A percentile compares a stretch with the other conserved stretches of the same genome.
Conservation (phyloP, 2,888 invertebrate genomes). For the Ochropleura plecta region DNA sequence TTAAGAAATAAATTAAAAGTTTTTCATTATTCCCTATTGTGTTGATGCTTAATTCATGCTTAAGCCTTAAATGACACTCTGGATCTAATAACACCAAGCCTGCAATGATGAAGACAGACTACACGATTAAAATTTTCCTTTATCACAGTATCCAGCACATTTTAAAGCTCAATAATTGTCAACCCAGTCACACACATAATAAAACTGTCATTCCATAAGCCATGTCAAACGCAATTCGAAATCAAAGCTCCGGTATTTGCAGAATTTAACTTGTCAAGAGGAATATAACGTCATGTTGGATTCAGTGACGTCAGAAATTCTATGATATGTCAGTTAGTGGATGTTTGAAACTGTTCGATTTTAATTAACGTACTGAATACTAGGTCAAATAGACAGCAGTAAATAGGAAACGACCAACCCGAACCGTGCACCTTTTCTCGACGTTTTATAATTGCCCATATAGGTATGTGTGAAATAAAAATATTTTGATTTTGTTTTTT, state of each 20-base stretch:
- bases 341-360: slow-evolving; percentile 9
- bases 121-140: background rate
- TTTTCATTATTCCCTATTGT: too few species aligned
- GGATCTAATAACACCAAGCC: too few species aligned
- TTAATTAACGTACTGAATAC: slow-evolving; percentile 11
- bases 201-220: slow-evolving; percentile 23
- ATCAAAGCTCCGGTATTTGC: slow-evolving; percentile 44
- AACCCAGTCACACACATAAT: slow-evolving; percentile 5
- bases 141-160: background rate
- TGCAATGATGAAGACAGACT: background rate
- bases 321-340: slow-evolving; percentile 30
- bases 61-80: too few species aligned
- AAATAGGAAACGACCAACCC: too few species aligned
- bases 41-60: too few species aligned
- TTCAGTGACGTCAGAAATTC: slow-evolving; percentile 37
- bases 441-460: too few species aligned
- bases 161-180: background rate
- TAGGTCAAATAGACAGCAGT: too few species aligned
- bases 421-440: too few species aligned
- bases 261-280: slow-evolving; percentile 47
- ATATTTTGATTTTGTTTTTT: too few species aligned
- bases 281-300: slow-evolving; percentile 52
- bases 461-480: too few species aligned
- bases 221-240: slow-evolving; percentile 27
- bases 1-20: too few species aligned